Conservation (phyloP, 2,113 vertebrate genomes). For the Tachysurus fulvidraco region DNA sequence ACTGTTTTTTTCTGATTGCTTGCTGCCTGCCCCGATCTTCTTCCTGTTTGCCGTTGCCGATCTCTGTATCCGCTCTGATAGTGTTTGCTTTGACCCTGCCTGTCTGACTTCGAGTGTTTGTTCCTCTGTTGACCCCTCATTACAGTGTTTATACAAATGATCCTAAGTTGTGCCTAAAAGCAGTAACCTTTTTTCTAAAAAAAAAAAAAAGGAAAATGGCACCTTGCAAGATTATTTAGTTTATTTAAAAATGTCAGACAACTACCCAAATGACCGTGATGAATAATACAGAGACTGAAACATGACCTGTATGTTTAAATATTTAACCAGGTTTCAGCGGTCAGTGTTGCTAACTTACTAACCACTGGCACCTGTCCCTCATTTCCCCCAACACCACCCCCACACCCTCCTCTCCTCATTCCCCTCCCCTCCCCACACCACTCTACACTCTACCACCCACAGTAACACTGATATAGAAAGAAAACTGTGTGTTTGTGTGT, state of each 20-base stretch:
- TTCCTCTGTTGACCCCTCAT: too few relatives aligned
- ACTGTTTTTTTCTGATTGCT: too few relatives aligned
- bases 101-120: too few relatives aligned
- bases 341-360: conserved; percentile 13
- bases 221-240: background rate
- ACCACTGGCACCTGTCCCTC: conserved; percentile 1
- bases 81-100: too few relatives aligned
- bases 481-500: background rate
- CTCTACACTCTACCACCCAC: background rate
- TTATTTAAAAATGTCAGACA: background rate
- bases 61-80: too few relatives aligned
- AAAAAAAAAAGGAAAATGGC: too few relatives aligned
- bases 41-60: too few relatives aligned
- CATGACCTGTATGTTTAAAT: background rate
- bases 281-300: conserved; percentile 9
- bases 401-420: background rate
- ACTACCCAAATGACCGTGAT: background rate
- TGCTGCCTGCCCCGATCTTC: too few relatives aligned
- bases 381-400: background rate
- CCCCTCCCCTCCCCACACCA: too few relatives aligned
- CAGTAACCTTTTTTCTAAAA: background rate
- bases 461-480: background rate
- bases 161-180: background rate
- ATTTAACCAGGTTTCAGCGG: background rate
- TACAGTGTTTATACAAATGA: background rate